Percentiles rank a stretch among this genome's conserved stretches.
These are phyloP conservation scores for Pangasius macronema DNA, from an alignment of 2,797 vertebrate species.

Conservation along the genomic window DNA sequence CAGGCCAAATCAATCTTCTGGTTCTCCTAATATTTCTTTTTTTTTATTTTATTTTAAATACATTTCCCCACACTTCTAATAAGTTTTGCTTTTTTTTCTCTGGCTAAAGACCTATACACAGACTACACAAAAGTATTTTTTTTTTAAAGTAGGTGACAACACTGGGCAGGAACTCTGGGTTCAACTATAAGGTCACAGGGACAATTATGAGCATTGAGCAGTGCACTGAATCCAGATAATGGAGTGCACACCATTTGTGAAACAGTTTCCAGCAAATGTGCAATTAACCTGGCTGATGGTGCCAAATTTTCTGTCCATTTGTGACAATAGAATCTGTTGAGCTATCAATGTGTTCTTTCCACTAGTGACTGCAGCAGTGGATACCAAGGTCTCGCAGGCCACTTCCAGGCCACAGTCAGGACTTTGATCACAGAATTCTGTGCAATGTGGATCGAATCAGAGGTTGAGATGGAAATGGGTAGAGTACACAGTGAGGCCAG, in stretches of 20 bases:
- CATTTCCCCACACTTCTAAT: conserved; percentile 44
- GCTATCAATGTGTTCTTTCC: neutral
- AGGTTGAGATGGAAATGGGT: neutral
- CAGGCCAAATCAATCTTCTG: conserved; percentile 22
- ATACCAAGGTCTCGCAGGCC: neutral
- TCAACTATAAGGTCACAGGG: neutral
- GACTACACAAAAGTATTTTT: neutral
- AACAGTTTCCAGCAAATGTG: neutral
- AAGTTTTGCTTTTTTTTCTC: conserved; percentile 49
- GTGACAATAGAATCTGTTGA: neutral
- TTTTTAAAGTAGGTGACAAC: neutral
- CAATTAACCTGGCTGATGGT: neutral
- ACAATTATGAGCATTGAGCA: neutral
- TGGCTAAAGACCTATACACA: neutral
- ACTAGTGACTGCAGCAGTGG: neutral
- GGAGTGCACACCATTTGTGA: neutral
- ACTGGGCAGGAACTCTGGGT: neutral
- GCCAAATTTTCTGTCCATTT: neutral
- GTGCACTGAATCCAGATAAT: neutral
- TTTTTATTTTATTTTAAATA: conserved; percentile 17
- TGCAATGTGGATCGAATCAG: neutral
- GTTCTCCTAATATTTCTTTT: conserved; percentile 42
- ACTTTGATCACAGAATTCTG: neutral
- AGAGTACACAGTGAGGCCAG: neutral
- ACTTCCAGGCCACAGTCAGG: neutral